Conservation (phyloP, 2,888 invertebrate genomes). For the Latrodectus hesperus region DNA sequence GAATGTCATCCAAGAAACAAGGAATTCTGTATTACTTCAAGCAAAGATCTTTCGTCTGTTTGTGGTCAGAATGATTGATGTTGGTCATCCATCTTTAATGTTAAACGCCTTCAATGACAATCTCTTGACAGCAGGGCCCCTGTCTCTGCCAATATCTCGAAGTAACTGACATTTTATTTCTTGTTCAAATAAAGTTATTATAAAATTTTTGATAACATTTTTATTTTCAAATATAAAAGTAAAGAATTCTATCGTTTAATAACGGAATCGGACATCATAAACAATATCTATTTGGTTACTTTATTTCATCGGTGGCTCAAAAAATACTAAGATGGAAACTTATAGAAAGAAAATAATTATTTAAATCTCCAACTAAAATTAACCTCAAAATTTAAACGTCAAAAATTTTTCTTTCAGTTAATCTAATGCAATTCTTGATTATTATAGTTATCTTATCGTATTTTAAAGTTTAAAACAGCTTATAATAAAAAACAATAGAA, state of each 20-base stretch:
- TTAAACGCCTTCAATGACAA: slow-evolving; percentile 42
- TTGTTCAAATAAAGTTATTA: not conserved
- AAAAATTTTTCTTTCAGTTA: too few relatives aligned
- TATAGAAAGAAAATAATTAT: too few relatives aligned
- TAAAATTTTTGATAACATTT: not conserved
- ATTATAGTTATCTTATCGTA: too few relatives aligned
- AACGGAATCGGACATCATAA: not conserved
- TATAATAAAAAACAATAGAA: too few relatives aligned
- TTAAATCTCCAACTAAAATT: too few relatives aligned
- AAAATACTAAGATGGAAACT: too few relatives aligned
- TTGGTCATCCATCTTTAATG: slow-evolving; percentile 53
- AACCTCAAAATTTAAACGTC: too few relatives aligned
- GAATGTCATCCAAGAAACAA: slow-evolving; percentile 10
- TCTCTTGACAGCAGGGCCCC: not conserved
- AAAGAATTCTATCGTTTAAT: not conserved
- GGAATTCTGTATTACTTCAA: slow-evolving; percentile 20
- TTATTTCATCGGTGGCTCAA: not conserved
- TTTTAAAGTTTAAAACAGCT: too few relatives aligned
- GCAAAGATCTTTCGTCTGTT: slow-evolving; percentile 20
- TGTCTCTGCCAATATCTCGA: not conserved
- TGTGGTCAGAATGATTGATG: slow-evolving; percentile 49
- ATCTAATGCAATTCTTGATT: too few relatives aligned
- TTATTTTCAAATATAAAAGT: not conserved
- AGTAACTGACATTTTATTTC: not conserved
- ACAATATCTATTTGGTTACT: not conserved